Percentiles rank a stretch among this genome's conserved stretches.
These are phyloP conservation scores for Glyphotaelius pellucidus DNA, from an alignment of 2,888 invertebrate genomes.

Conservation along the genomic window DNA sequence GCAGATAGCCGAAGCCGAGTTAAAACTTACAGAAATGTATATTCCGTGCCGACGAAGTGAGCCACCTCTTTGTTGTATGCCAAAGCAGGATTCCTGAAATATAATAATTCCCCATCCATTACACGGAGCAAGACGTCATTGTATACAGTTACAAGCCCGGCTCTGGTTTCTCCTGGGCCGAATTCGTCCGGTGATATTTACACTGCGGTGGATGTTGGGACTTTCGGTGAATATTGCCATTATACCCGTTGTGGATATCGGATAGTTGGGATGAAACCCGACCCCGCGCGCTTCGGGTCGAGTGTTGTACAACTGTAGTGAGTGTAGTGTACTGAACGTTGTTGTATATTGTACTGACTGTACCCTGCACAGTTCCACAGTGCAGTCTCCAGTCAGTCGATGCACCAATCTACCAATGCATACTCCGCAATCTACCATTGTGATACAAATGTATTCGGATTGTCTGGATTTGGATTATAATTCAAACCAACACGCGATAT, in stretches of 20 bases:
- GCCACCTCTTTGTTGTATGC: neutral
- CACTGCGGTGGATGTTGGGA: constrained; percentile 10
- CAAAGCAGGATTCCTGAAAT: constrained; percentile 36
- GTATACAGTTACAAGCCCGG: constrained; percentile 27
- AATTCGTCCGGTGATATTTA: constrained; percentile 27
- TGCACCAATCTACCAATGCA: neutral
- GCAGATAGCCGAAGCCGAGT: neutral
- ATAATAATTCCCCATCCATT: constrained; percentile 40
- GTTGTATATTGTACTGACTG: neutral
- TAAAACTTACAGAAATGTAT: neutral
- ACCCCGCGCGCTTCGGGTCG: constrained; percentile 16
- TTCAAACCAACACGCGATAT: neutral
- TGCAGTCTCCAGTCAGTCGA: neutral
- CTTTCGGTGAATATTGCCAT: constrained; percentile 14
- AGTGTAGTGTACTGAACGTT: neutral
- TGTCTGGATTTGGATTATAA: neutral
- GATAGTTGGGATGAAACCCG: constrained; percentile 14
- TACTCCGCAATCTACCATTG: neutral
- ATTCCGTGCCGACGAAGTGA: neutral
- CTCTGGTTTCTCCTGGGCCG: constrained; percentile 20
- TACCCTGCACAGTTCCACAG: neutral
- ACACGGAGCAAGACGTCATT: constrained; percentile 16
- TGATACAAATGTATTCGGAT: neutral
- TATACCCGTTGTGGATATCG: constrained; percentile 18
- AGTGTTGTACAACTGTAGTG: neutral